Percentiles rank a stretch among this genome's conserved stretches.
These are phyloP conservation scores for Manacus vitellinus DNA, from an alignment of 2,113 vertebrate genomes.

Conservation along the genomic window DNA sequence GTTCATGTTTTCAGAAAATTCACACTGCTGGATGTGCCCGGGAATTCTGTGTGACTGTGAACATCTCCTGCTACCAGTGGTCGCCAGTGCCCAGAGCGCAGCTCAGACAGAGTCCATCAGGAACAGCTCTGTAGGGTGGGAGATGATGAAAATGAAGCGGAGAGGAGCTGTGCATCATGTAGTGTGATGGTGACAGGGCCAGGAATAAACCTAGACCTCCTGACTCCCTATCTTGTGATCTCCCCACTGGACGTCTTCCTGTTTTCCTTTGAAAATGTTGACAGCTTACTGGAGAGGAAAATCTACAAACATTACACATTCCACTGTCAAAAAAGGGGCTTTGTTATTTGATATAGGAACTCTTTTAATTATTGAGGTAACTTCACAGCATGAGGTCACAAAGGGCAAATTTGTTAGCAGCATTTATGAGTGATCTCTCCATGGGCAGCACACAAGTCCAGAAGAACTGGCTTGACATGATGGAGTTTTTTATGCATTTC, in stretches of 20 bases:
- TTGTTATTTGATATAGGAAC: slow-evolving; percentile 75
- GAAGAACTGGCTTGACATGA: background rate
- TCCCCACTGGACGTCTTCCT: background rate
- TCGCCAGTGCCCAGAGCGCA: background rate
- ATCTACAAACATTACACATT: slow-evolving; percentile 73
- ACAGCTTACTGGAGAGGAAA: slow-evolving; percentile 69
- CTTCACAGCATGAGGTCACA: slow-evolving; percentile 70
- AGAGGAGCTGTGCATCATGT: background rate
- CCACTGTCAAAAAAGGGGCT: slow-evolving; percentile 59
- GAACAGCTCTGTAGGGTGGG: background rate
- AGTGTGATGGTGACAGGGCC: background rate
- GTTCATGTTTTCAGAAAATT: background rate
- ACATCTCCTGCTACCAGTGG: background rate
- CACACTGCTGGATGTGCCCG: background rate
- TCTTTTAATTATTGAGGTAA: slow-evolving; percentile 77
- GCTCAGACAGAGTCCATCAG: background rate
- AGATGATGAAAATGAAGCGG: background rate
- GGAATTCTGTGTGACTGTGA: background rate
- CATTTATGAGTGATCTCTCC: slow-evolving; percentile 47
- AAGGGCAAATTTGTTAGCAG: slow-evolving; percentile 65
- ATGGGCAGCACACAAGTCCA: background rate
- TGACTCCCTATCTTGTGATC: slow-evolving; percentile 45
- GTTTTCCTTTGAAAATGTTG: slow-evolving; percentile 69
- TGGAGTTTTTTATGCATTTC: background rate
- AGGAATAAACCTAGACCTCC: slow-evolving; percentile 27